Evolutionary conservation across 1,140 invertebrate species (phyloP).

Genomic region (Drosophila erecta): DNA sequence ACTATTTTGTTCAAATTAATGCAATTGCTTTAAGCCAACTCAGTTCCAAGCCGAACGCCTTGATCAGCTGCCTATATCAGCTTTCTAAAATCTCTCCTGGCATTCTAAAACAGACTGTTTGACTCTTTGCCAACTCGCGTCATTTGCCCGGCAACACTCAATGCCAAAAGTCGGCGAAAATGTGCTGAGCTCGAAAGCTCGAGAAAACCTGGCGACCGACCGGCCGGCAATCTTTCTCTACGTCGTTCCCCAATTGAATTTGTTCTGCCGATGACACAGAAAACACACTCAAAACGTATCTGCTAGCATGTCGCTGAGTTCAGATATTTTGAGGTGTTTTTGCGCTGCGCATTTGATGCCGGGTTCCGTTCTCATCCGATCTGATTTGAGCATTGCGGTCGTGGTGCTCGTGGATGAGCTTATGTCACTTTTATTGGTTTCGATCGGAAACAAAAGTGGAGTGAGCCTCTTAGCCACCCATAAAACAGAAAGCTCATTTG

Average conservation of each 20-base stretch:
- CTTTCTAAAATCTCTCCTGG: slow-evolving; percentile 36
- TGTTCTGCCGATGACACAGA: slow-evolving; percentile 51
- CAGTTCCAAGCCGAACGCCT: slow-evolving; percentile 1
- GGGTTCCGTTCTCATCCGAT: slow-evolving; percentile 46
- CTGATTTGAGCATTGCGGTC: slow-evolving; percentile 45
- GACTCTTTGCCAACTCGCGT: slow-evolving; percentile 46
- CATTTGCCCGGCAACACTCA: slow-evolving; percentile 59
- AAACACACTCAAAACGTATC: slow-evolving; percentile 41
- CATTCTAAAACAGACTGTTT: slow-evolving; percentile 19
- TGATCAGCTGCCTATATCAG: slow-evolving; percentile 26
- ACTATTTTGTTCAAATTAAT: neutral
- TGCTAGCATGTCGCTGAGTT: slow-evolving; percentile 11
- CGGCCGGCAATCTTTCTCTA: slow-evolving; percentile 49
- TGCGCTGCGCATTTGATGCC: slow-evolving; percentile 69
- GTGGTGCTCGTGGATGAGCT: slow-evolving; percentile 52
- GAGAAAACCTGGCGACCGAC: slow-evolving; percentile 31
- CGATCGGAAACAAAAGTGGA: slow-evolving; percentile 60
- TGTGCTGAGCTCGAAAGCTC: slow-evolving; percentile 2
- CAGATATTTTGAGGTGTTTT: slow-evolving; percentile 45
- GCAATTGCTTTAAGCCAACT: neutral
- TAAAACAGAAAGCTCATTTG: slow-evolving; percentile 68
- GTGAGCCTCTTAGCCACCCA: slow-evolving; percentile 12
- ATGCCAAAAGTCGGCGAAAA: slow-evolving; percentile 45
- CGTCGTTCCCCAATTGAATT: slow-evolving; percentile 50
- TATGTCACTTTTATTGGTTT: slow-evolving; percentile 80